These are phyloP conservation scores for Cerceris rybyensis DNA, from an alignment of 2,888 invertebrate species.

Conservation along the genomic window DNA sequence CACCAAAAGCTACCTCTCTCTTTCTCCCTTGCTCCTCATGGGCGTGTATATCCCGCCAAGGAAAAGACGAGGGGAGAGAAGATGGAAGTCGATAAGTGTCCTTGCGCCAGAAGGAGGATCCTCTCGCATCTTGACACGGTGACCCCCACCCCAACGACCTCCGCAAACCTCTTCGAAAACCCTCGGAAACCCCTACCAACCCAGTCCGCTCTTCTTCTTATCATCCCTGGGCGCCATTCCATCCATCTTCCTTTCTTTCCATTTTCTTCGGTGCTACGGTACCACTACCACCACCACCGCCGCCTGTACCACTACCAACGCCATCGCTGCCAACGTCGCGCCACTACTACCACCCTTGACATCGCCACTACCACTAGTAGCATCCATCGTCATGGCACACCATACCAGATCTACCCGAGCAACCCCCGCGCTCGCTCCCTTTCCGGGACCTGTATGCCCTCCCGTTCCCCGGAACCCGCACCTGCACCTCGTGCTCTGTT, in stretches of 20 bases:
- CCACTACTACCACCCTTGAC: slow-evolving; percentile 24
- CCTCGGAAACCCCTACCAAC: slow-evolving; percentile 37
- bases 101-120: slow-evolving; percentile 69
- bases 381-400: slow-evolving; percentile 61
- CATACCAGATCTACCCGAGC: slow-evolving; percentile 62
- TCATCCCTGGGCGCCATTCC: slow-evolving; percentile 74
- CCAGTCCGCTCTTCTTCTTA: slow-evolving; percentile 65
- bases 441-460: slow-evolving; percentile 85
- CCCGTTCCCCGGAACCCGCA: slow-evolving; percentile 83
- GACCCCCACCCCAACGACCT: slow-evolving; percentile 65
- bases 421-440: slow-evolving; percentile 76
- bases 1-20: slow-evolving; percentile 51
- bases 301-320: slow-evolving; percentile 49
- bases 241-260: slow-evolving; percentile 81
- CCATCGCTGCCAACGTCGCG: background rate
- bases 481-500: slow-evolving; percentile 85
- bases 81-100: slow-evolving; percentile 71
- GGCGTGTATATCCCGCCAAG: slow-evolving; percentile 56
- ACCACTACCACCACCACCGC: slow-evolving; percentile 57
- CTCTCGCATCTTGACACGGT: slow-evolving; percentile 75
- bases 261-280: slow-evolving; percentile 72
- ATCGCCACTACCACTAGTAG: slow-evolving; percentile 39
- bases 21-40: slow-evolving; percentile 14
- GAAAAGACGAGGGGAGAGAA: slow-evolving; percentile 45
- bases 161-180: slow-evolving; percentile 49